Evolutionary conservation across 2,797 vertebrate species (phyloP).

Genomic region (Sandelia bainsii): DNA sequence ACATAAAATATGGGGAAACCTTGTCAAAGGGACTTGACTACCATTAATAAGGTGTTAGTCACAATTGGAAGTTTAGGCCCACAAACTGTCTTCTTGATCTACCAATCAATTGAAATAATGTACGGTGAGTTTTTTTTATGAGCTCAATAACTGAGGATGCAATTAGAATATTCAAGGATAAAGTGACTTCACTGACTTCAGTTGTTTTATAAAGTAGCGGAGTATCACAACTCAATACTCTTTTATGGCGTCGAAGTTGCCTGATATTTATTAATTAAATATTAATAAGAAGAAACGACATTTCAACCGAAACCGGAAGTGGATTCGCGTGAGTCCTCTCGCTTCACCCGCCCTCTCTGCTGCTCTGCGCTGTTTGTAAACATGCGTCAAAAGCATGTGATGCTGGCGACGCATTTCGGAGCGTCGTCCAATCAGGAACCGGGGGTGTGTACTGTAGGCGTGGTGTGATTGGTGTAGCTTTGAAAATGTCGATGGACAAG

Average conservation of each 20-base stretch:
- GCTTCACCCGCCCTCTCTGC: background rate
- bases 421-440: conserved; percentile 74
- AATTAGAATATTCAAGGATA: background rate
- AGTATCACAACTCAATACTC: too few relatives aligned
- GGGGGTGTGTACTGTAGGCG: conserved; percentile 86
- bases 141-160: background rate
- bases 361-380: conserved; percentile 83
- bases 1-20: background rate
- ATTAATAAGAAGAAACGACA: background rate
- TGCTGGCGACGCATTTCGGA: conserved; percentile 49
- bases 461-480: conserved; percentile 73
- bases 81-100: background rate
- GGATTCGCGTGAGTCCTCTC: background rate
- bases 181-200: background rate
- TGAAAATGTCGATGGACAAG: conserved; percentile 76
- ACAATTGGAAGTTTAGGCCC: background rate
- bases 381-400: conserved; percentile 87
- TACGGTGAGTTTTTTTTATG: too few relatives aligned
- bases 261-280: background rate
- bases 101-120: background rate
- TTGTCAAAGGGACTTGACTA: too few relatives aligned
- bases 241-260: background rate
- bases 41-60: too few relatives aligned
- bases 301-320: conserved; percentile 37
- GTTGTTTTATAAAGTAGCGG: background rate